A percentile compares a stretch with the other conserved stretches of the same genome.
These are phyloP conservation scores for Andrena marginata DNA, from an alignment of 2,888 invertebrate species.

Conservation along the genomic window DNA sequence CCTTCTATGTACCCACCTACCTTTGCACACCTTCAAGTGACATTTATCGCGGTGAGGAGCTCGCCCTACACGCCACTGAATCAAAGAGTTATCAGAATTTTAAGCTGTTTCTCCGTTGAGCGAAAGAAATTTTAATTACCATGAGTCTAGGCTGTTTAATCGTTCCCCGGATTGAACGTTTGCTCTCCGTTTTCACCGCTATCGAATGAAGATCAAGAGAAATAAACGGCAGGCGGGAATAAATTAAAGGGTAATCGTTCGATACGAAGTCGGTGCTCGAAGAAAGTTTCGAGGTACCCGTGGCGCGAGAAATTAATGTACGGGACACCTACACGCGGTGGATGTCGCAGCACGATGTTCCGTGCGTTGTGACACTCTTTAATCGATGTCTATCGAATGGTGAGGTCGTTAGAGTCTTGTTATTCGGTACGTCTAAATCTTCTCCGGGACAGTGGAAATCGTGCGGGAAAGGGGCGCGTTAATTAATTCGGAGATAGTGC, in stretches of 20 bases:
- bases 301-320: conserved; percentile 56
- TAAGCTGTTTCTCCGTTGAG: no score
- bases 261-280: conserved; percentile 23
- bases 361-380: conserved; percentile 52
- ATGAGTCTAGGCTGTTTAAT: no score
- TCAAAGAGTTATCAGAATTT: no score
- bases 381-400: conserved; percentile 58
- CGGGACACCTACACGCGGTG: conserved; percentile 48
- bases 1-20: no score
- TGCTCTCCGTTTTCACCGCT: not conserved
- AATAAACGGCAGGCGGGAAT: not conserved
- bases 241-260: conserved; percentile 34
- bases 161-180: no score
- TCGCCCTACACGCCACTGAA: no score
- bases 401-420: conserved; percentile 54
- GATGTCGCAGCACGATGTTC: conserved; percentile 52
- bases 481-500: conserved; percentile 45
- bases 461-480: conserved; percentile 35
- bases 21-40: no score
- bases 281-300: conserved; percentile 42
- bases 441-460: conserved; percentile 25
- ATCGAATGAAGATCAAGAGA: not conserved
- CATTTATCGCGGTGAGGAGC: no score
- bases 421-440: conserved; percentile 54
- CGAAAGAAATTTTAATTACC: not conserved